phyloP scores from a whole-genome alignment of 2,113 vertebrate genomes.

The Pseudorectes ferrugineus region DNA sequence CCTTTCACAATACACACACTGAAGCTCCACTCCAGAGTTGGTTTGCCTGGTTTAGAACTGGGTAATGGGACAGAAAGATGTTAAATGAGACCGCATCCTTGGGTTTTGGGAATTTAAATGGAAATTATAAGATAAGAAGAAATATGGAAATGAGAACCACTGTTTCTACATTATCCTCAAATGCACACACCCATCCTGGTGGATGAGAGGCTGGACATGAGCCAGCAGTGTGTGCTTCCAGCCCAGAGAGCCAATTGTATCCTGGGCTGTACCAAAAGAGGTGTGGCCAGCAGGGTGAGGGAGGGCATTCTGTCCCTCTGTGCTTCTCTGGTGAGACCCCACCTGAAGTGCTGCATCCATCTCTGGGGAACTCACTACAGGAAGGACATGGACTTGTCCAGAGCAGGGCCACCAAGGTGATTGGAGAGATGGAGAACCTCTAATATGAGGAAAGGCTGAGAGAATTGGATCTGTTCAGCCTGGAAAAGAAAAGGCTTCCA shows the following conservation, averaged over 20 bases:
- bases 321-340: background rate
- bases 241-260: background rate
- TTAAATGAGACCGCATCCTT: background rate
- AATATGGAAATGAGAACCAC: background rate
- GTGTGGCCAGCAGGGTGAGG: background rate
- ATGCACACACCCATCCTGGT: background rate
- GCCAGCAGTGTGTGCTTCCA: rapidly evolving
- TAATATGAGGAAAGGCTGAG: background rate
- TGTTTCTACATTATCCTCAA: background rate
- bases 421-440: background rate
- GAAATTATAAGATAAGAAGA: background rate
- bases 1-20: background rate
- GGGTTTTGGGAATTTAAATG: background rate
- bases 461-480: background rate
- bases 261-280: background rate
- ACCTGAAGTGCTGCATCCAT: background rate
- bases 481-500: background rate
- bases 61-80: background rate
- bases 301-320: background rate
- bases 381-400: background rate
- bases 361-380: background rate
- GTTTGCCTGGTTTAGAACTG: background rate
- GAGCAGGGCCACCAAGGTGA: background rate
- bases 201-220: background rate
- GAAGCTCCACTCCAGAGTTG: background rate